phyloP scores from a whole-genome alignment of 2,888 invertebrate species.

The Aleiodes leptofemur region DNA sequence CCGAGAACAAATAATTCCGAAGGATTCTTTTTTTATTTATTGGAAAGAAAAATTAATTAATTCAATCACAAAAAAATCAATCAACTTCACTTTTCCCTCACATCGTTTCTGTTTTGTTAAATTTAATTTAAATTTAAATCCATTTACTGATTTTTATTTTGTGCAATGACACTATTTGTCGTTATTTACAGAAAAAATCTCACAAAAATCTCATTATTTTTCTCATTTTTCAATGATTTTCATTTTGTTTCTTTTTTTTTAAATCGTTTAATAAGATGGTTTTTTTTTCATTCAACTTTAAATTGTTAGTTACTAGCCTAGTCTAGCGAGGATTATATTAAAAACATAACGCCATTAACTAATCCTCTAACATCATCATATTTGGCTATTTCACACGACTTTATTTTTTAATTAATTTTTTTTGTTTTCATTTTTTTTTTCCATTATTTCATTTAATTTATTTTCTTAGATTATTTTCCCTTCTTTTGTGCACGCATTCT shows the following conservation, averaged over 20 bases:
- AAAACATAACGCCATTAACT: slow-evolving; percentile 64
- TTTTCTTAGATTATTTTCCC: slow-evolving; percentile 9
- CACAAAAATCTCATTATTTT: slow-evolving; percentile 32
- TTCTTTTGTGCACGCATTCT: slow-evolving; percentile 17
- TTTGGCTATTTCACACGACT: slow-evolving; percentile 69
- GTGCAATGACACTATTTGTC: slow-evolving; percentile 63
- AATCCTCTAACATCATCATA: slow-evolving; percentile 67
- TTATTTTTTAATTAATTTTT: slow-evolving; percentile 51
- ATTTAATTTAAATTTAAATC: background rate
- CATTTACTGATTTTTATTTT: slow-evolving; percentile 50
- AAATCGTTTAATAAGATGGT: slow-evolving; percentile 13
- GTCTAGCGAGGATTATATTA: slow-evolving; percentile 64
- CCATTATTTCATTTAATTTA: slow-evolving; percentile 10
- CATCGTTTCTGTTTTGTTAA: background rate
- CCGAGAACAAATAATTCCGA: slow-evolving; percentile 33
- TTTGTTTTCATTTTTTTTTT: slow-evolving; percentile 10
- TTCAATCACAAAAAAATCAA: slow-evolving; percentile 4
- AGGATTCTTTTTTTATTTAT: slow-evolving; percentile 38
- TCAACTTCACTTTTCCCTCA: background rate
- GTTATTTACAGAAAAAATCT: slow-evolving; percentile 41
- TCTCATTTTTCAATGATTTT: slow-evolving; percentile 31
- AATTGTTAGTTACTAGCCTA: slow-evolving; percentile 54
- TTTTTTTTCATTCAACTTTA: slow-evolving; percentile 42
- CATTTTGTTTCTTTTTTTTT: slow-evolving; percentile 35
- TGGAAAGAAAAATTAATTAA: background rate